phyloP scores from a whole-genome alignment of 2,113 vertebrate genomes.

The Gorsachius goisagi region DNA sequence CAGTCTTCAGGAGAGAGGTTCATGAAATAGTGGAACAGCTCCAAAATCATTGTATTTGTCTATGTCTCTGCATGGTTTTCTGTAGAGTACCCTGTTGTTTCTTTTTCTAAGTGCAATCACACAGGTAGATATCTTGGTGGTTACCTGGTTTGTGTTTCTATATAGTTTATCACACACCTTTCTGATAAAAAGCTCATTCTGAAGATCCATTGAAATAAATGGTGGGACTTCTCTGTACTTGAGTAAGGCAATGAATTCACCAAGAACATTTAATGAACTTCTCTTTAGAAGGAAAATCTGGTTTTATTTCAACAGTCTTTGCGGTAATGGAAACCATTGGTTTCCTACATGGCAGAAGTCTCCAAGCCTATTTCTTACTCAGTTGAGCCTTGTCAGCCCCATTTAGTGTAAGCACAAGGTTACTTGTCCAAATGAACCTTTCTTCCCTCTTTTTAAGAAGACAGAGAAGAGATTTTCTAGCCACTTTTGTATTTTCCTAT shows the following conservation, averaged over 20 bases:
- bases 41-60: not conserved
- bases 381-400: not conserved
- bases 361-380: not conserved
- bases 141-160: not conserved
- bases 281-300: not conserved
- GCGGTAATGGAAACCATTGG: not conserved
- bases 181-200: not conserved
- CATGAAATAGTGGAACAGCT: not conserved
- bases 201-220: not conserved
- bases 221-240: not conserved
- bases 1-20: not conserved
- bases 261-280: not conserved
- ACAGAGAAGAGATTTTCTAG: not conserved
- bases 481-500: not conserved
- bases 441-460: not conserved
- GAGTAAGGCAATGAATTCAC: not conserved
- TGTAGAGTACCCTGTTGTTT: not conserved
- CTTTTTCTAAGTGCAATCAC: not conserved
- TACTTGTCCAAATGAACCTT: not conserved
- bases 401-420: not conserved
- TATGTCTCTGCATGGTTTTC: not conserved
- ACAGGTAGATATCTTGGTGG: not conserved
- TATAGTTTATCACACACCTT: not conserved
- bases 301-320: not conserved
- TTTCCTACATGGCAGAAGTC: not conserved